Conservation (phyloP, 2,113 vertebrate genomes). For the Perca flavescens region DNA sequence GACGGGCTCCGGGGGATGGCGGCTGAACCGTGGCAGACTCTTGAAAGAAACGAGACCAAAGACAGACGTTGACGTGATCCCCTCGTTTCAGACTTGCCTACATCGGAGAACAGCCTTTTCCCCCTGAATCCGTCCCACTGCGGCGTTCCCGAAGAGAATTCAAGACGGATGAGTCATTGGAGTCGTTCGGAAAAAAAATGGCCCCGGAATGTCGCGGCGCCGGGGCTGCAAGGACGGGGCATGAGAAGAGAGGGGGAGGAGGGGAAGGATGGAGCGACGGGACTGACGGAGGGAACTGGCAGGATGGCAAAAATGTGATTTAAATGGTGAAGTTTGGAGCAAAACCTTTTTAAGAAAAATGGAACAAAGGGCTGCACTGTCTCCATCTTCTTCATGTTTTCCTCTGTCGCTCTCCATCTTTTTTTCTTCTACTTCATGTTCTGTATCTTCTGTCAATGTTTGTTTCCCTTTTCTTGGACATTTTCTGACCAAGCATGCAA, state of each 20-base stretch:
- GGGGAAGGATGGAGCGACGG: not conserved
- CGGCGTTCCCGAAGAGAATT: conserved; percentile 66
- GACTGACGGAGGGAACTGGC: conserved; percentile 34
- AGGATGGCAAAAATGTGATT: conserved; percentile 32
- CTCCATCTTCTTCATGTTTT: conserved; percentile 16
- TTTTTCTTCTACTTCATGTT: not conserved
- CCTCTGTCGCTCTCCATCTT: not conserved
- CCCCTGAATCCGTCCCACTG: conserved; percentile 49
- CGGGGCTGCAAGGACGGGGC: conserved; percentile 50
- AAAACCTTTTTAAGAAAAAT: conserved; percentile 21
- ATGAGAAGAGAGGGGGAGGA: conserved; percentile 61
- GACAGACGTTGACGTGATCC: conserved; percentile 35
- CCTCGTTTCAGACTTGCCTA: too few species aligned
- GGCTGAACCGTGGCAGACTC: conserved; percentile 21
- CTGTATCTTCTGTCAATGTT: not conserved
- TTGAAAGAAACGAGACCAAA: conserved; percentile 19
- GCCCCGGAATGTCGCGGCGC: conserved; percentile 53
- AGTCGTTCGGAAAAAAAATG: conserved; percentile 43
- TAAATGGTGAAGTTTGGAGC: conserved; percentile 42
- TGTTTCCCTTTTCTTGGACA: not conserved
- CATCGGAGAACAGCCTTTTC: conserved; percentile 9
- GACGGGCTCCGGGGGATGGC: conserved; percentile 40
- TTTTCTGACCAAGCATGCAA: not conserved
- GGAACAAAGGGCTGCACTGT: conserved; percentile 41
- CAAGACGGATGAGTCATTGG: conserved; percentile 61